Percentiles rank a stretch among this genome's conserved stretches.
phyloP scores from a whole-genome alignment of 1,140 invertebrate genomes.

The Aleiodes sp. region DNA sequence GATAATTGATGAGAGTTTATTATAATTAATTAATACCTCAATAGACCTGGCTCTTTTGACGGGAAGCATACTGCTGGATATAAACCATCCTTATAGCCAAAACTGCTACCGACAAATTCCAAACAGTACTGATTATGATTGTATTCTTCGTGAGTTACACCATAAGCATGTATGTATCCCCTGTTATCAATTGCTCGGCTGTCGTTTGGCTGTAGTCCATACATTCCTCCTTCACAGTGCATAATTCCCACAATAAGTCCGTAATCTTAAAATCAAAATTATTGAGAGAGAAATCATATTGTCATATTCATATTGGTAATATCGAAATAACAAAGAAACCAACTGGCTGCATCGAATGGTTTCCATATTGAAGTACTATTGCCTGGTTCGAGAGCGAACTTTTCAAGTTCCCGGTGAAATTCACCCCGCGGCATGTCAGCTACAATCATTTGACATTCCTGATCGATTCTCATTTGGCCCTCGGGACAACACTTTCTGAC shows the following conservation, averaged over 20 bases:
- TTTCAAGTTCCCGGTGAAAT: background rate
- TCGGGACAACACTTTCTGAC: slow-evolving; percentile 27
- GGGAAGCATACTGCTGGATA: slow-evolving; percentile 19
- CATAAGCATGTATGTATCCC: slow-evolving; percentile 28
- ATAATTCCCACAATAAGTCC: slow-evolving; percentile 37
- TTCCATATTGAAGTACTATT: background rate
- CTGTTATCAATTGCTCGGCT: slow-evolving; percentile 33
- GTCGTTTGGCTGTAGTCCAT: too few species aligned
- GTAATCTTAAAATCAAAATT: too few species aligned
- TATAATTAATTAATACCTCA: slow-evolving; percentile 10
- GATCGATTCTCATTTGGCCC: background rate
- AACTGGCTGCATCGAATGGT: background rate
- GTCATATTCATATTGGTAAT: background rate
- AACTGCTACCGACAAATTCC: background rate
- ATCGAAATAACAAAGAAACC: background rate
- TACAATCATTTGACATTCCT: slow-evolving; percentile 1
- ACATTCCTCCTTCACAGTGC: too few species aligned
- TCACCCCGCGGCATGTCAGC: background rate
- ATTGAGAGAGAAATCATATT: too few species aligned
- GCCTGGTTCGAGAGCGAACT: background rate
- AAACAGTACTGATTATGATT: background rate
- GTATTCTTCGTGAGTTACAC: background rate
- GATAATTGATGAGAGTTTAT: background rate
- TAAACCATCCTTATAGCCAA: background rate
- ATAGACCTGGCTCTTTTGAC: background rate